Evolutionary conservation across 2,113 vertebrate genomes (phyloP).

Genomic region (Cheirogaleus medius): DNA sequence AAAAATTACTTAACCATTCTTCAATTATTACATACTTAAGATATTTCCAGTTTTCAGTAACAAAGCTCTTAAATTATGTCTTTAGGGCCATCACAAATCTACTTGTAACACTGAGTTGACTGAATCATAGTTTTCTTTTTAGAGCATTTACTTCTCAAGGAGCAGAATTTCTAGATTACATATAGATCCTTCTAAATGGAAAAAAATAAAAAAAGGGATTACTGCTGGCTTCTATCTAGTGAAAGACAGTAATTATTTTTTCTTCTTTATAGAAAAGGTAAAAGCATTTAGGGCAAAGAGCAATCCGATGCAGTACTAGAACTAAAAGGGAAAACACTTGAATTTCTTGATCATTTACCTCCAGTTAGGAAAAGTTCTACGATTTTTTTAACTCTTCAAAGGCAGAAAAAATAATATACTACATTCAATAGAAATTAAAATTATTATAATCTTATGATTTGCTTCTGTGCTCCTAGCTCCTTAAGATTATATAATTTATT

Average conservation of each 20-base stretch:
- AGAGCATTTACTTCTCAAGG: neutral
- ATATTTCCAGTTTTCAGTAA: slow-evolving; percentile 1
- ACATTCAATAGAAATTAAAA: slow-evolving; percentile 6
- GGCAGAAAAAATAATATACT: neutral
- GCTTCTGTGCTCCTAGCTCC: neutral
- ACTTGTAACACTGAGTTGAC: neutral
- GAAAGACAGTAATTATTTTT: neutral
- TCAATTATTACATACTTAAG: neutral
- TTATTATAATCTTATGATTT: neutral
- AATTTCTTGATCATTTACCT: neutral
- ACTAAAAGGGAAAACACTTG: neutral
- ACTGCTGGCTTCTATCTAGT: neutral
- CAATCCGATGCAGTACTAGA: neutral
- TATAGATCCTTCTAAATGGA: slow-evolving; percentile 17
- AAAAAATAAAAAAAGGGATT: neutral
- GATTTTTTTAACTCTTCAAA: neutral
- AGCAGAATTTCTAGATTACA: neutral
- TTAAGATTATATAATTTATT: neutral
- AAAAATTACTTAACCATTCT: neutral
- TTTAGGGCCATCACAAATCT: neutral
- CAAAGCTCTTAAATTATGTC: neutral
- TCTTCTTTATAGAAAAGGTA: slow-evolving; percentile 24
- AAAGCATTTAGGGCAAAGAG: neutral
- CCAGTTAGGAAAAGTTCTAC: neutral
- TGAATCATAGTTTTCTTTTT: neutral